Percentiles rank a stretch among this genome's conserved stretches.
Evolutionary conservation across 2,797 vertebrate species (phyloP).

Genomic region (Coregonus sp.): DNA sequence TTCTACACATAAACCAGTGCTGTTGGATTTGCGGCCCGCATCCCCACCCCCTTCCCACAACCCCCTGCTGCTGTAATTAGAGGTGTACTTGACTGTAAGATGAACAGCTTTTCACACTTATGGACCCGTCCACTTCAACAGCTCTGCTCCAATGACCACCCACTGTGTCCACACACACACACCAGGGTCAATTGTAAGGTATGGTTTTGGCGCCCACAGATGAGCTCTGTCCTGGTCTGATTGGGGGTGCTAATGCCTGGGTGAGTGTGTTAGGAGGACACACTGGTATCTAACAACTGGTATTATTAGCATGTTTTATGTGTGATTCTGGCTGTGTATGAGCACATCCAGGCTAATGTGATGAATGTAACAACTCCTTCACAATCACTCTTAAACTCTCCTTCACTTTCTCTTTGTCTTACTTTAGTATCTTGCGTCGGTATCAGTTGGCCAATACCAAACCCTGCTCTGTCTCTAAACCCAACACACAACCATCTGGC

Average conservation of each 20-base stretch:
- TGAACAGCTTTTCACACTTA: slow-evolving; percentile 65
- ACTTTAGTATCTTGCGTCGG: neutral
- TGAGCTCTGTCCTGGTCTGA: neutral
- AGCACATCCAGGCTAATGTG: neutral
- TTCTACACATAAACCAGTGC: neutral
- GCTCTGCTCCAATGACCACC: slow-evolving; percentile 21
- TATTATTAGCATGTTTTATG: neutral
- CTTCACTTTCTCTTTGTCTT: neutral
- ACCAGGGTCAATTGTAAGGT: neutral
- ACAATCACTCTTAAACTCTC: neutral
- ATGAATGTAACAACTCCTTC: neutral
- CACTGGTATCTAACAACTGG: neutral
- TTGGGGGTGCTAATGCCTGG: neutral
- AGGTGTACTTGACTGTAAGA: slow-evolving; percentile 77
- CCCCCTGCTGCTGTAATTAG: slow-evolving; percentile 77
- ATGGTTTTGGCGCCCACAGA: neutral
- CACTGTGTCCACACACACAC: slow-evolving; percentile 8
- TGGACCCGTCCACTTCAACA: slow-evolving; percentile 47
- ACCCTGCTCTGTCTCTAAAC: neutral
- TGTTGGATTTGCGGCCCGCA: neutral
- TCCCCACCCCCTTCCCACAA: neutral
- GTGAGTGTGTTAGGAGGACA: neutral
- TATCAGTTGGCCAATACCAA: neutral
- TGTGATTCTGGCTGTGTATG: neutral
- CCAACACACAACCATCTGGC: neutral